Percentiles rank a stretch among this genome's conserved stretches.
These are phyloP conservation scores for Phylloscopus collybita DNA, from an alignment of 2,797 vertebrate genomes.

Conservation along the genomic window DNA sequence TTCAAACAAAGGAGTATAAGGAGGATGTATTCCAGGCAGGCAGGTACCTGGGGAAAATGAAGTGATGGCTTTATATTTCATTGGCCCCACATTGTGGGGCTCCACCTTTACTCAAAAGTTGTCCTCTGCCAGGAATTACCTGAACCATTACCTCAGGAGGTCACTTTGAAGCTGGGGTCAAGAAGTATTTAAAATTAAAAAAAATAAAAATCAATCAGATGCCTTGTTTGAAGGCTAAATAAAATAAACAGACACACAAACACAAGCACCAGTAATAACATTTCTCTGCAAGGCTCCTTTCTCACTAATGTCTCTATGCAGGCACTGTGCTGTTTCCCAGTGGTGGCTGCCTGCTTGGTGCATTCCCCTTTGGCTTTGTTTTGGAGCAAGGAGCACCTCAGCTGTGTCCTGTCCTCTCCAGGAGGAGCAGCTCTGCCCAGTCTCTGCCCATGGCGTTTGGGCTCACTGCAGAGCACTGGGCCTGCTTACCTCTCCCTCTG, in stretches of 20 bases:
- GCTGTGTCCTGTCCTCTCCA: neutral
- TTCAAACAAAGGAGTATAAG: slow-evolving; percentile 23
- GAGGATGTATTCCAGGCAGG: neutral
- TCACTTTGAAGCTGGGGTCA: slow-evolving; percentile 7
- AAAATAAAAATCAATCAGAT: neutral
- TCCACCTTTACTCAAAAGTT: slow-evolving; percentile 23
- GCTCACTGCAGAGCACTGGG: neutral
- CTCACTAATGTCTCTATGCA: neutral
- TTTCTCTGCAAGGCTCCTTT: neutral
- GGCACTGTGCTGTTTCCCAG: neutral
- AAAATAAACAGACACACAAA: neutral
- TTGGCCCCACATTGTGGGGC: slow-evolving; percentile 5
- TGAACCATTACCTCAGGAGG: slow-evolving; percentile 4
- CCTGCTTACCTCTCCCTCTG: neutral
- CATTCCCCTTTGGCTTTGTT: neutral
- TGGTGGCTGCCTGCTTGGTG: neutral
- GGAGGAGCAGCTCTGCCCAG: neutral
- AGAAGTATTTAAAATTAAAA: neutral
- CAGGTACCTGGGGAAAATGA: slow-evolving; percentile 31
- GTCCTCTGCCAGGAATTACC: slow-evolving; percentile 22
- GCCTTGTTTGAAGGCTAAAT: neutral
- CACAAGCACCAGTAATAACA: neutral
- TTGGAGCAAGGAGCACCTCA: neutral
- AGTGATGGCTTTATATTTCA: neutral
- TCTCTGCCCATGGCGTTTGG: fast-evolving